phyloP scores from a whole-genome alignment of 2,113 vertebrate genomes.

The Apteryx owenii region DNA sequence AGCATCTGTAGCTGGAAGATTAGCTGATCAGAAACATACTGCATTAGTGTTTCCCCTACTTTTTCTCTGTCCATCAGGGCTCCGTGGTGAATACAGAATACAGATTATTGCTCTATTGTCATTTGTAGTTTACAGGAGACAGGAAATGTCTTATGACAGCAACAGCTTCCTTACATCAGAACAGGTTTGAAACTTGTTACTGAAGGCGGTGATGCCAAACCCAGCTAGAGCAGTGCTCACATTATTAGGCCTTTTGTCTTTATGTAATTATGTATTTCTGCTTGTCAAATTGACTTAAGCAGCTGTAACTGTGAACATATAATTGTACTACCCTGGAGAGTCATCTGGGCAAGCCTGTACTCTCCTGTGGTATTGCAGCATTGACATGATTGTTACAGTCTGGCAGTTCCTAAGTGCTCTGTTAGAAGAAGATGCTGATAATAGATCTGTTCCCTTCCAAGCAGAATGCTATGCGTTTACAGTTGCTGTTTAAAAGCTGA shows the following conservation, averaged over 20 bases:
- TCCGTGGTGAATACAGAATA: neutral
- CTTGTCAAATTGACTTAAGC: neutral
- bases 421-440: neutral
- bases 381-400: neutral
- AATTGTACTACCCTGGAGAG: neutral
- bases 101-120: rapidly evolving
- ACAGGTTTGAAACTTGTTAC: neutral
- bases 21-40: neutral
- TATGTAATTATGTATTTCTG: neutral
- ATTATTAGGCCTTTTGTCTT: neutral
- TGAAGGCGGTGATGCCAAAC: neutral
- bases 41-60: neutral
- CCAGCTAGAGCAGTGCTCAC: neutral
- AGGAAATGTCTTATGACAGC: neutral
- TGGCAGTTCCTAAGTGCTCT: neutral
- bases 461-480: neutral
- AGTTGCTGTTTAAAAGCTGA: neutral
- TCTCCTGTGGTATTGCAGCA: neutral
- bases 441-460: neutral
- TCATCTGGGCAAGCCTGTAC: neutral
- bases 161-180: neutral
- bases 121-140: neutral
- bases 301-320: neutral
- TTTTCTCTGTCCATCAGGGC: neutral
- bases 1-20: neutral